phyloP scores from a whole-genome alignment of 2,113 vertebrate species.

The Platysteira castanea region DNA sequence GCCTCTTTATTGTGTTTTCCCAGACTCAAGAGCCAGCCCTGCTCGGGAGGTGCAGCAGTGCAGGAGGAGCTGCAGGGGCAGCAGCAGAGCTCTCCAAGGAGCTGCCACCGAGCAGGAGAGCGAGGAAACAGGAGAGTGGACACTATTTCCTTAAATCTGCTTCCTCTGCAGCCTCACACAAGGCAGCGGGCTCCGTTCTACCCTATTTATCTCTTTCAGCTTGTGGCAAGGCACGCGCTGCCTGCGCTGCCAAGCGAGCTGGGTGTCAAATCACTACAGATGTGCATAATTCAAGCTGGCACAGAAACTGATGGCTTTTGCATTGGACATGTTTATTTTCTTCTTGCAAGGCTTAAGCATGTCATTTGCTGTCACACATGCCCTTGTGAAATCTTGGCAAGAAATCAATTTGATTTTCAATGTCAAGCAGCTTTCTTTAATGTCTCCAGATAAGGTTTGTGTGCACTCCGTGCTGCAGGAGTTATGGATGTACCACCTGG shows the following conservation, averaged over 20 bases:
- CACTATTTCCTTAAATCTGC: neutral
- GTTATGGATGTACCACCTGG: conserved; percentile 35
- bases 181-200: neutral
- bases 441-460: conserved; percentile 63
- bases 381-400: conserved; percentile 75
- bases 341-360: conserved; percentile 71
- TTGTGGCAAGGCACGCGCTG: conserved; percentile 20
- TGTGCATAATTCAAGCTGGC: conserved; percentile 71
- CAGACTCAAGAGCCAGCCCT: too few species aligned
- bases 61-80: neutral
- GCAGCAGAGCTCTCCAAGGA: neutral
- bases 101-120: neutral
- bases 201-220: conserved; percentile 49
- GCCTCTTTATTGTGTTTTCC: too few species aligned
- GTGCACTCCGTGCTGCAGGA: conserved; percentile 39
- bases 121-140: neutral
- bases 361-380: conserved; percentile 71
- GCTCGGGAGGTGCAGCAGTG: neutral
- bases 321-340: conserved; percentile 72
- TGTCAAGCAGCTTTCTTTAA: conserved; percentile 66
- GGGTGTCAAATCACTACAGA: conserved; percentile 65
- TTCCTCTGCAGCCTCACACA: neutral
- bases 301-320: conserved; percentile 68
- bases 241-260: conserved; percentile 38
- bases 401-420: conserved; percentile 76